Conservation (phyloP, 2,113 vertebrate genomes). For the Falco punctatus region DNA sequence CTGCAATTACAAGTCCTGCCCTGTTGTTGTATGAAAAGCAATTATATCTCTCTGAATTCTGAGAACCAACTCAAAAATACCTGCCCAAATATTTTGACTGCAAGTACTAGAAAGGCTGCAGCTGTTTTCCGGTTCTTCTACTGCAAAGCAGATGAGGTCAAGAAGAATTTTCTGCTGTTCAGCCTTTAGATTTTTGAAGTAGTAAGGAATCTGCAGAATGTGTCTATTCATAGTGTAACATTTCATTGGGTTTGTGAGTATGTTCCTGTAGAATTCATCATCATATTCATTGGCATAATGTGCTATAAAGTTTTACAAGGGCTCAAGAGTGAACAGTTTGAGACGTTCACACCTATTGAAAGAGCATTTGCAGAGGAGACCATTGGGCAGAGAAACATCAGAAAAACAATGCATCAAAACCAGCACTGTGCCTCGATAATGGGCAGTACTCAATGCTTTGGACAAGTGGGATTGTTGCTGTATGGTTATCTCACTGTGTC, state of each 20-base stretch:
- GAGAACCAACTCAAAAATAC: neutral
- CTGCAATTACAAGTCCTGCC: neutral
- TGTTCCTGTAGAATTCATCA: neutral
- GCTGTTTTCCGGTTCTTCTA: neutral
- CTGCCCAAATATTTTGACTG: neutral
- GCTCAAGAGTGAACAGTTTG: neutral
- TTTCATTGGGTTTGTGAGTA: neutral
- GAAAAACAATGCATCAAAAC: neutral
- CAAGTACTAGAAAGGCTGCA: neutral
- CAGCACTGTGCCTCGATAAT: neutral
- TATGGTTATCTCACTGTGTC: neutral
- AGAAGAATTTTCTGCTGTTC: neutral
- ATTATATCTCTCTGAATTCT: neutral
- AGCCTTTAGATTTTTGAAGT: neutral
- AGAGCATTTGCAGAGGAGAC: neutral
- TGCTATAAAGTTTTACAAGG: neutral
- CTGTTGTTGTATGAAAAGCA: neutral
- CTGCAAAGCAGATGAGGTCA: neutral
- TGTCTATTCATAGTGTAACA: neutral
- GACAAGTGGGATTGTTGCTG: too few species aligned
- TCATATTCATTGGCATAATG: neutral
- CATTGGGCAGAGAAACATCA: neutral
- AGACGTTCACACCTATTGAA: neutral
- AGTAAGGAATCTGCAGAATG: neutral
- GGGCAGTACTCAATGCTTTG: neutral